These are phyloP conservation scores for Lithophane ornitopus DNA, from an alignment of 2,888 invertebrate genomes.

Conservation along the genomic window DNA sequence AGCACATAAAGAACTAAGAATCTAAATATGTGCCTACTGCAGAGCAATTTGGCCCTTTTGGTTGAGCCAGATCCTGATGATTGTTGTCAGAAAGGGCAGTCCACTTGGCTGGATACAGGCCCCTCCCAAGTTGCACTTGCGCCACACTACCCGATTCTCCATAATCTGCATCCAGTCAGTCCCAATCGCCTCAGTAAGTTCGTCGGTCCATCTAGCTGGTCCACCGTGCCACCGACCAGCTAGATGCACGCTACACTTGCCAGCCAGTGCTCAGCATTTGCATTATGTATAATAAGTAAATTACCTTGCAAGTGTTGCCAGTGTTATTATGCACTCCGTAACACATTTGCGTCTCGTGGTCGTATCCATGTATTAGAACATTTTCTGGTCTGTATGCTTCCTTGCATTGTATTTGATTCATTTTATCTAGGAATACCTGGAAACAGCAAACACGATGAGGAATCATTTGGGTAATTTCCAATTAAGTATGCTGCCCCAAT, in stretches of 20 bases:
- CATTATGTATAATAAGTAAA: neutral
- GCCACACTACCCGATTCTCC: neutral
- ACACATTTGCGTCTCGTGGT: slow-evolving; percentile 43
- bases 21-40: neutral
- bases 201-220: neutral
- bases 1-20: neutral
- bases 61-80: neutral
- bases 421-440: slow-evolving; percentile 30
- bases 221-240: too few relatives aligned
- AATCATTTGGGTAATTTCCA: neutral
- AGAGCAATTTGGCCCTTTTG: neutral
- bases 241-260: neutral
- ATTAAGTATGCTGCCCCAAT: too few relatives aligned
- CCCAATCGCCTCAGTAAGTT: neutral
- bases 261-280: neutral
- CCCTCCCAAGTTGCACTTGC: neutral
- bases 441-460: neutral
- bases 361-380: slow-evolving; percentile 41
- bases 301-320: slow-evolving; percentile 56
- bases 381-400: slow-evolving; percentile 30
- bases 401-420: slow-evolving; percentile 24
- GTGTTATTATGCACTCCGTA: slow-evolving; percentile 25
- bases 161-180: neutral
- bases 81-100: neutral
- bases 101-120: neutral